Conservation (phyloP, 2,888 invertebrate species). For the Busseola fusca region DNA sequence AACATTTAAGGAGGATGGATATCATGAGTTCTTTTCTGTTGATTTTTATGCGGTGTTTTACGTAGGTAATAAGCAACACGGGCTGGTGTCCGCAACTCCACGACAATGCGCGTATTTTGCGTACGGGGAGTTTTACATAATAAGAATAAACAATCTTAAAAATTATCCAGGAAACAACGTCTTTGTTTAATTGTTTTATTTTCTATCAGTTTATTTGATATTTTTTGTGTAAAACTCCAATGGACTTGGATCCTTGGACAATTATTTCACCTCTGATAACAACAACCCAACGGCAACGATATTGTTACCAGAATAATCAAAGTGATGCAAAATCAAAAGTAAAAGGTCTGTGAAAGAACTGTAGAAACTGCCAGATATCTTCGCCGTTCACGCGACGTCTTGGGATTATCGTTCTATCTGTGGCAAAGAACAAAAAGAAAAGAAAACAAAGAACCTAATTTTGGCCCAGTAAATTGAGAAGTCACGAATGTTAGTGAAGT, state of each 20-base stretch:
- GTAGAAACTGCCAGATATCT: neutral
- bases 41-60: too few relatives aligned
- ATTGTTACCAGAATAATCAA: neutral
- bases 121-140: neutral
- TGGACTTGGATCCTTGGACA: neutral
- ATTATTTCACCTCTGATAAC: neutral
- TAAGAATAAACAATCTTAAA: neutral
- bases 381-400: neutral
- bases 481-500: conserved; percentile 50
- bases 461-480: conserved; percentile 45
- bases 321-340: neutral
- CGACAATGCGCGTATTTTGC: too few relatives aligned
- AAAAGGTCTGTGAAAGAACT: neutral
- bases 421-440: neutral
- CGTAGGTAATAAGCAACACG: too few relatives aligned
- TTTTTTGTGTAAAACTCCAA: neutral
- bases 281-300: neutral
- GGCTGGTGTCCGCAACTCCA: too few relatives aligned
- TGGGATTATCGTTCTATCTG: neutral
- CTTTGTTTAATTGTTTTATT: too few relatives aligned
- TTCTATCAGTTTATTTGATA: neutral
- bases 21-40: neutral
- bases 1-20: too few relatives aligned
- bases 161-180: too few relatives aligned
- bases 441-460: conserved; percentile 4